These are phyloP conservation scores for Oscheius sp. DNA, from an alignment of 2,888 invertebrate genomes.

Conservation along the genomic window DNA sequence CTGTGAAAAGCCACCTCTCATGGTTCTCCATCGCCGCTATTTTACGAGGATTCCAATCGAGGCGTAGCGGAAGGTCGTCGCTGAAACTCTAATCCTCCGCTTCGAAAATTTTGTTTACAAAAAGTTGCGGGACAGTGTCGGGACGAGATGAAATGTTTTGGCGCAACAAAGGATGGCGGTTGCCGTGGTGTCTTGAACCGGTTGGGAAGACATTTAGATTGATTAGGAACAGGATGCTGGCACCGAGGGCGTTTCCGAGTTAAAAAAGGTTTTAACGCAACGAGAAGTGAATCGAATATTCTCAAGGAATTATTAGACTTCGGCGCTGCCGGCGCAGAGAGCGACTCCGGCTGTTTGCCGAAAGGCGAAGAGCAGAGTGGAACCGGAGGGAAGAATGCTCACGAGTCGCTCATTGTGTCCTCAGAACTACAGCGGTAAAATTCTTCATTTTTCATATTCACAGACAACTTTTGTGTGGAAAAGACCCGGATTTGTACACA, in stretches of 20 bases:
- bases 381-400: constrained; percentile 23
- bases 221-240: constrained; percentile 28
- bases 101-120: constrained; percentile 5
- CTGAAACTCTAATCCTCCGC: too few species aligned
- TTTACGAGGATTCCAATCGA: too few species aligned
- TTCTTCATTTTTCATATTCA: too few species aligned
- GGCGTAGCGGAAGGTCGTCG: too few species aligned
- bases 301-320: constrained; percentile 11
- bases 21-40: too few species aligned
- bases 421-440: not conserved
- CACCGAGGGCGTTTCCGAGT: not conserved
- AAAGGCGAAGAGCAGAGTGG: constrained; percentile 22
- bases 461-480: too few species aligned
- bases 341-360: constrained; percentile 19
- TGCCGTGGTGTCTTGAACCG: constrained; percentile 16
- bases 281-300: not conserved
- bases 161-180: constrained; percentile 18
- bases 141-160: constrained; percentile 7
- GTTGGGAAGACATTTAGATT: constrained; percentile 25
- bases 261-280: not conserved
- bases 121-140: not conserved
- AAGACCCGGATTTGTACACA: constrained; percentile 9
- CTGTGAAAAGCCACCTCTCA: too few species aligned
- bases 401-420: not conserved
- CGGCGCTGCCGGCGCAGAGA: constrained; percentile 2